These are phyloP conservation scores for Gymnoscopelus microlampas DNA, from an alignment of 2,797 vertebrate species.

Conservation along the genomic window DNA sequence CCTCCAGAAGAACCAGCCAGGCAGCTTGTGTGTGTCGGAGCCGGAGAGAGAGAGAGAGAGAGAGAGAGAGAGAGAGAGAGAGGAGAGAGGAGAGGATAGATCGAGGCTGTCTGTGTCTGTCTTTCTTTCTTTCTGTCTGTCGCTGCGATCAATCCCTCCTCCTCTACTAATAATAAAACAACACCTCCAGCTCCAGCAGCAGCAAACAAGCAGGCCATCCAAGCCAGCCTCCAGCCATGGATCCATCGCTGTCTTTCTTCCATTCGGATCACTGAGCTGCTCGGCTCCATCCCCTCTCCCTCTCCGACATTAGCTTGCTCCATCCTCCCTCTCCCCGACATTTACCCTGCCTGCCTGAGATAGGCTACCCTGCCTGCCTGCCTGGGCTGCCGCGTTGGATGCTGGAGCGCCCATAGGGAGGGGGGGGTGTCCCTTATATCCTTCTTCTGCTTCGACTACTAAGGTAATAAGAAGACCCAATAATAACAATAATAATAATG, in stretches of 20 bases:
- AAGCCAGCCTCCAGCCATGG: slow-evolving; percentile 62
- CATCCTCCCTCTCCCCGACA: too few species aligned
- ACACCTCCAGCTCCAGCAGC: slow-evolving; percentile 48
- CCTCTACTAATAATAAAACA: background rate
- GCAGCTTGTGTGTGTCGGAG: slow-evolving; percentile 59
- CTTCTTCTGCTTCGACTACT: slow-evolving; percentile 52
- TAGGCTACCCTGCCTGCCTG: too few species aligned
- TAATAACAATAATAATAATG: too few species aligned
- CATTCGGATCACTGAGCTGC: slow-evolving; percentile 53
- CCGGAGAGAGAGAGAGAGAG: slow-evolving; percentile 47
- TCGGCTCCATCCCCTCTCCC: background rate
- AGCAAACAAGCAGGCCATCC: too few species aligned
- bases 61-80: slow-evolving; percentile 51
- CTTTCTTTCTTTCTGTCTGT: slow-evolving; percentile 28
- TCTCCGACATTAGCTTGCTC: background rate
- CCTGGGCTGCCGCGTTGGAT: slow-evolving; percentile 56
- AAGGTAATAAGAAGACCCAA: slow-evolving; percentile 41
- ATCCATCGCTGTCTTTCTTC: slow-evolving; percentile 62
- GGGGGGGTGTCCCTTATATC: slow-evolving; percentile 57
- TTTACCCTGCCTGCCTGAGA: too few species aligned
- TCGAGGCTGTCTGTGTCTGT: background rate
- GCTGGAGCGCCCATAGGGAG: slow-evolving; percentile 65
- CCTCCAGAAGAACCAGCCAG: slow-evolving; percentile 41
- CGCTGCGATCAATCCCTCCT: slow-evolving; percentile 54
- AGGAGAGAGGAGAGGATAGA: slow-evolving; percentile 37